Base-by-base conservation (phyloP, 1,140 invertebrate genomes). In the Tetragonula clypearis region DNA sequence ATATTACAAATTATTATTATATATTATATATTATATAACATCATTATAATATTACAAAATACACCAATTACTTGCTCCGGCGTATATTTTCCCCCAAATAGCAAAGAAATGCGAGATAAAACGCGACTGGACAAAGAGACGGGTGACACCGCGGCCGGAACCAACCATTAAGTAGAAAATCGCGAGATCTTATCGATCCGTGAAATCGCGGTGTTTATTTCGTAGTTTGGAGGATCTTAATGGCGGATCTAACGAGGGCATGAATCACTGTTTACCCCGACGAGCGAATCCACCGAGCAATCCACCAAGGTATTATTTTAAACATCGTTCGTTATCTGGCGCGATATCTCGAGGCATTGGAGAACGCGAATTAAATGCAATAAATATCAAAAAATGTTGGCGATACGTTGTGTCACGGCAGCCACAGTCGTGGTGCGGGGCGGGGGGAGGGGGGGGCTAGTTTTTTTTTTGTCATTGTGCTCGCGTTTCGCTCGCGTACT, bases 391-490 rank as follows among this genome's bases (percentile, higher is more conserved):
- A n/a, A 49, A 53, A 71, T 58, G 35, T 71, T 49, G 77, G 73
- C 69, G 15, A 55, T 62, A 30, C 23, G 15, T 55, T 21, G 26
- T 21, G 26, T n/a, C 23, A 55, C 60, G 11, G 19, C 49, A n/a
- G 17, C 58, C 53, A 87, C 85, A 30, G 55, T 62, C 72, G 55
- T 35, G 35, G 2, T 2, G 3, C 2, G 35, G 35, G 35, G 3
- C 2, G 35, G 35, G 35, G 35, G 3, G 35, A 49, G 55, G 41
- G 62, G 55, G 56, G 23, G 41, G 53, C 56, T 60, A 87, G 73
- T 84, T 87, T 49, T 49, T 49, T 49, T 49, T 49, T 88, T 80
- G 68, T 87, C 87, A 88, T 69, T 76, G 56, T 62, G 75, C n/a
- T 55, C 86, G 41, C 41, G 77, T 79, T 78, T 72, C 62, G 76